These are phyloP conservation scores for Xiphorhynchus erythropygius DNA, from an alignment of 2,797 vertebrate genomes.

Conservation along the genomic window DNA sequence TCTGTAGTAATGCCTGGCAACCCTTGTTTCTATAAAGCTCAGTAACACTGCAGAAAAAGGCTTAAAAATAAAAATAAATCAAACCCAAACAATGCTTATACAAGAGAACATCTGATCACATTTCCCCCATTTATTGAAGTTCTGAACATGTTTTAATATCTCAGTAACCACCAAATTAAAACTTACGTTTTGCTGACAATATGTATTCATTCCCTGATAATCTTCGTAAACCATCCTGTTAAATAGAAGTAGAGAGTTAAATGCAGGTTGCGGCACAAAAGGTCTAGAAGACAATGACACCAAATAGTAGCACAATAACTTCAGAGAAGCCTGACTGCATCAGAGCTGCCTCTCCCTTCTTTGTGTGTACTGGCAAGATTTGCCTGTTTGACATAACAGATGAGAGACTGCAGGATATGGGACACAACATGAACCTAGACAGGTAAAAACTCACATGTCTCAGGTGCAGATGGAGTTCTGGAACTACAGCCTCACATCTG, in stretches of 20 bases:
- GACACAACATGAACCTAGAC: background rate
- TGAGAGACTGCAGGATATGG: background rate
- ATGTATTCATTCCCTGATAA: conserved; percentile 94
- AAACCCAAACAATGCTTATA: background rate
- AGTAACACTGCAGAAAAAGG: background rate
- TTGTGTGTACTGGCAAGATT: background rate
- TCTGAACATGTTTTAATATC: background rate
- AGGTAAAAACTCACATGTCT: background rate
- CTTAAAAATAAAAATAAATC: background rate
- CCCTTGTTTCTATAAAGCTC: background rate
- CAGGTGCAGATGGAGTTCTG: background rate
- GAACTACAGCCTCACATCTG: background rate
- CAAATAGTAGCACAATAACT: background rate
- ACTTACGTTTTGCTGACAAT: conserved; percentile 92
- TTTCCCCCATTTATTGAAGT: background rate
- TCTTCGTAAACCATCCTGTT: conserved; percentile 92
- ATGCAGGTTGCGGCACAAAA: background rate
- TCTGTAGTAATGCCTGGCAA: background rate
- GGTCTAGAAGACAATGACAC: background rate
- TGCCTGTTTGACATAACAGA: background rate
- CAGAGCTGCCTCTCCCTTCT: background rate
- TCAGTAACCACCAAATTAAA: background rate
- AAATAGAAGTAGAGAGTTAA: conserved; percentile 41
- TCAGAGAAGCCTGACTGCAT: background rate
- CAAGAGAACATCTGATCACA: background rate